phyloP scores from a whole-genome alignment of 1,140 invertebrate genomes.

The Plodia interpunctella region DNA sequence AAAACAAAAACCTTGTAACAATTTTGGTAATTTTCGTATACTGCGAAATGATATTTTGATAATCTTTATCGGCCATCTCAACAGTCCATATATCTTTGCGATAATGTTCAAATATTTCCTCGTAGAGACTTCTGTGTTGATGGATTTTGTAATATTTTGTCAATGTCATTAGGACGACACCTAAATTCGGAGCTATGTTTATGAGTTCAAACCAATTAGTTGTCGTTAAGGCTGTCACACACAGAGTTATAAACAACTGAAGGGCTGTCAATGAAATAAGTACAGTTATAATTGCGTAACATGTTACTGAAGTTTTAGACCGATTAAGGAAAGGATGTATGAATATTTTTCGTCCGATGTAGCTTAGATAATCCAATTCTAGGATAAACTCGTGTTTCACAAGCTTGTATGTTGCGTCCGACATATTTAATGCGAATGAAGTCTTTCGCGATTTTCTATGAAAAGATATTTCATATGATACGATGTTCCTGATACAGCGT shows the following conservation, averaged over 20 bases:
- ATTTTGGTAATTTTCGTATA: conserved; percentile 36
- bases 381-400: conserved; percentile 28
- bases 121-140: conserved; percentile 37
- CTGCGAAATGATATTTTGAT: conserved; percentile 36
- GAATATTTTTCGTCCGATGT: conserved; percentile 41
- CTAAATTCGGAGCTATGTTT: conserved; percentile 59
- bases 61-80: conserved; percentile 27
- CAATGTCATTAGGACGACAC: conserved; percentile 48
- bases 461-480: not conserved
- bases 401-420: not conserved
- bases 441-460: not conserved
- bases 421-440: conserved; percentile 8
- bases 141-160: conserved; percentile 51
- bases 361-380: conserved; percentile 40
- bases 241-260: conserved; percentile 48
- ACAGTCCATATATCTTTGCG: conserved; percentile 43
- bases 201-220: conserved; percentile 47
- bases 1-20: conserved; percentile 43
- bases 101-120: conserved; percentile 46
- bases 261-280: conserved; percentile 24
- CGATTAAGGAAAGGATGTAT: conserved; percentile 41
- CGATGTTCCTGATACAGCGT: not conserved
- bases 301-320: not conserved
- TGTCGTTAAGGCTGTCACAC: conserved; percentile 25
- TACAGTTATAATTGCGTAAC: not conserved